These are phyloP conservation scores for Hemibagrus wyckioides DNA, from an alignment of 2,113 vertebrate genomes.

Conservation along the genomic window DNA sequence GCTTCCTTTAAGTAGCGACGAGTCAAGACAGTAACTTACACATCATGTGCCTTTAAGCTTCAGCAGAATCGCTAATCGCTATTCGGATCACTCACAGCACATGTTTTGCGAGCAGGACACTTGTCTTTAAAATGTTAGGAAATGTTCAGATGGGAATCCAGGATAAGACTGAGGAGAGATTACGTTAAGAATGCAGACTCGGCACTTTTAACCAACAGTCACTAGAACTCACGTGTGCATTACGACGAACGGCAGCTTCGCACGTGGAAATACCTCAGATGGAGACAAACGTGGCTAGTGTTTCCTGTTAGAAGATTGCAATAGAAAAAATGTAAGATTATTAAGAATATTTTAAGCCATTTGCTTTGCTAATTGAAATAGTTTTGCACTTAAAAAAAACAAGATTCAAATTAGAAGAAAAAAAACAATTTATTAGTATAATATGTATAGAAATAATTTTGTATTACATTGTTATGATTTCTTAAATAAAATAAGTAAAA, in stretches of 20 bases:
- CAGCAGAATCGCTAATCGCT: neutral
- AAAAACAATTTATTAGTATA: neutral
- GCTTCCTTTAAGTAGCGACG: too few relatives aligned
- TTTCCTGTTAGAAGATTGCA: neutral
- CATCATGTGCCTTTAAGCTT: neutral
- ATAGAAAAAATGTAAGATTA: neutral
- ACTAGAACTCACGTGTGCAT: neutral
- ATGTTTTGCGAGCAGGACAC: neutral
- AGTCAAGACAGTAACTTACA: neutral
- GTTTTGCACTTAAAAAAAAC: neutral
- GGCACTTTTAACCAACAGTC: neutral
- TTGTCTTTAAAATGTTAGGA: slow-evolving; percentile 2
- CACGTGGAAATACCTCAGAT: neutral
- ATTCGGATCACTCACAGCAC: neutral
- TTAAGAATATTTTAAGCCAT: neutral
- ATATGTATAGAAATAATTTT: neutral
- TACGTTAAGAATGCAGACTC: neutral
- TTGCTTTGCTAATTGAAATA: neutral
- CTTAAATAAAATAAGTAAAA: neutral
- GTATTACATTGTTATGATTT: neutral
- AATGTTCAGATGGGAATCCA: neutral
- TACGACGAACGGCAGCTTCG: neutral
- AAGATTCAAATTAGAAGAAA: neutral
- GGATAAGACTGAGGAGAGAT: neutral
- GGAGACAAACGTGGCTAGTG: neutral